These are phyloP conservation scores for Euzetes globulus DNA, from an alignment of 2,888 invertebrate genomes.

Conservation along the genomic window DNA sequence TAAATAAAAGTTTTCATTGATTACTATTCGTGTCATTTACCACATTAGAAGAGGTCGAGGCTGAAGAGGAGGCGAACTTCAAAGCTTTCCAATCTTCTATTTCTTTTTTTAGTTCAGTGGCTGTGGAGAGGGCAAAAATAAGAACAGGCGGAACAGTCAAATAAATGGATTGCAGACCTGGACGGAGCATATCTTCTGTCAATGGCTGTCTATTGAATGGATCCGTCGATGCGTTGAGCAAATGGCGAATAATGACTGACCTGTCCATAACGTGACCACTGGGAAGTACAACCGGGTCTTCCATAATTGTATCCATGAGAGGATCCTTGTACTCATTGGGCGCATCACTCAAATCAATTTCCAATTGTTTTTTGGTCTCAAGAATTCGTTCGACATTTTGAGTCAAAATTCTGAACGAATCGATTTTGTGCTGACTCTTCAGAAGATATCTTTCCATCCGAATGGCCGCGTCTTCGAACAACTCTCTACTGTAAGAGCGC, in stretches of 20 bases:
- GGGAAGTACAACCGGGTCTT: conserved; percentile 84
- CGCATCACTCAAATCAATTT: conserved; percentile 69
- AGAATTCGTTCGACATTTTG: conserved; percentile 64
- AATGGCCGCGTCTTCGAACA: conserved; percentile 81
- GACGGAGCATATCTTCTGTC: conserved; percentile 82
- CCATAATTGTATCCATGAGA: conserved; percentile 94
- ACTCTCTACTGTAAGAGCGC: conserved; percentile 85
- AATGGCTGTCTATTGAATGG: conserved; percentile 95
- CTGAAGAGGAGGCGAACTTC: not conserved
- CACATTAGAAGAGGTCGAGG: not conserved
- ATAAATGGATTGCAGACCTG: conserved; percentile 50
- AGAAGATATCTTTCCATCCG: conserved; percentile 73
- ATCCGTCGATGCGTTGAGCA: conserved; percentile 91
- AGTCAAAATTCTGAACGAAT: conserved; percentile 70
- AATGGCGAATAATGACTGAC: conserved; percentile 81
- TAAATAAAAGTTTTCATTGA: not conserved
- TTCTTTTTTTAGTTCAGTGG: not conserved
- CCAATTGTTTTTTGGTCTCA: conserved; percentile 54
- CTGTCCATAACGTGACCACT: conserved; percentile 86
- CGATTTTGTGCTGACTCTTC: conserved; percentile 74
- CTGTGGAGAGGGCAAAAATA: not conserved
- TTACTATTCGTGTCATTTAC: not conserved
- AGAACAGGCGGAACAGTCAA: too few relatives aligned
- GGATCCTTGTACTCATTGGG: conserved; percentile 59
- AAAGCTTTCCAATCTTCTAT: not conserved